Evolutionary conservation across 2,113 vertebrate species (phyloP).

Genomic region (Bubo scandiacus): DNA sequence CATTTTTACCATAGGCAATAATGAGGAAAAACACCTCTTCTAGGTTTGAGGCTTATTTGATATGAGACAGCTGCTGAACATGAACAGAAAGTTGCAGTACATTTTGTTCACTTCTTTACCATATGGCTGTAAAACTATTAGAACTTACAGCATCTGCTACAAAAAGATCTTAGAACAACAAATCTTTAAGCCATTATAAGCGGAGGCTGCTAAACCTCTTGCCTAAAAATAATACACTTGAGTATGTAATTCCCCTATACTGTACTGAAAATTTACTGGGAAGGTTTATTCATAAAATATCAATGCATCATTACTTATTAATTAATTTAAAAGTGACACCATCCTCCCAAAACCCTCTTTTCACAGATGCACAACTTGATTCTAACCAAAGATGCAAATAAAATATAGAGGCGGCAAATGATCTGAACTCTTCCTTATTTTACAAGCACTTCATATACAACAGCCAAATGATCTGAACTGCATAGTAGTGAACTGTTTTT

Average conservation of each 20-base stretch:
- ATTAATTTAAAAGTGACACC: neutral
- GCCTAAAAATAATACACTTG: neutral
- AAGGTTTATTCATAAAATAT: slow-evolving; percentile 4
- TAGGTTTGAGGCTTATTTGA: neutral
- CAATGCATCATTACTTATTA: neutral
- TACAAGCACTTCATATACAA: neutral
- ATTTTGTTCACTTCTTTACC: slow-evolving; percentile 4
- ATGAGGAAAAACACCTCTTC: neutral
- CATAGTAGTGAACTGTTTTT: neutral
- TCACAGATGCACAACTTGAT: neutral
- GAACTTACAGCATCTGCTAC: neutral
- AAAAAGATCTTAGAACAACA: neutral
- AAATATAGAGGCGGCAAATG: neutral
- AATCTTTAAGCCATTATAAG: neutral
- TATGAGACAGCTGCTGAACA: neutral
- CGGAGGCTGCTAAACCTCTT: neutral
- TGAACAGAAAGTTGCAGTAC: neutral
- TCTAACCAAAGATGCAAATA: neutral
- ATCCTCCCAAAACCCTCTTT: neutral
- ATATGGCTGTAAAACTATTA: neutral
- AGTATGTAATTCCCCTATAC: neutral
- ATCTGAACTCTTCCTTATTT: neutral
- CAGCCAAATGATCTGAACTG: neutral
- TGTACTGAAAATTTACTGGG: neutral
- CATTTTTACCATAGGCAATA: neutral